Conservation (phyloP, 2,888 invertebrate species). For the Lagria hirta region DNA sequence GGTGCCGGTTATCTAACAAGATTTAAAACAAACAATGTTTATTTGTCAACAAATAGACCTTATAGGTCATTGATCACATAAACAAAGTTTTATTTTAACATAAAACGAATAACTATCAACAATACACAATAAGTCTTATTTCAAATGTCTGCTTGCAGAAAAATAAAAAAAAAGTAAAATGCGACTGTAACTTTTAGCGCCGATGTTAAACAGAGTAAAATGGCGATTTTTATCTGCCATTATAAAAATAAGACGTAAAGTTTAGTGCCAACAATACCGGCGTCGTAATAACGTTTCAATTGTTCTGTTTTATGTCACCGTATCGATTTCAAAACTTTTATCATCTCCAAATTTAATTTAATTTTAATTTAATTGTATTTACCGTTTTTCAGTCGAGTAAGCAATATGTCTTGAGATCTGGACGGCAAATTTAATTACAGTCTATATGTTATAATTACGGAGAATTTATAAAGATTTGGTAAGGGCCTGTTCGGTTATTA, state of each 20-base stretch:
- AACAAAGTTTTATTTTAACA: no score
- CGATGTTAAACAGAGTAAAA: slow-evolving; percentile 33
- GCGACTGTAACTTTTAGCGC: slow-evolving; percentile 36
- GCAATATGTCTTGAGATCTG: slow-evolving; percentile 45
- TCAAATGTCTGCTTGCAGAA: no score
- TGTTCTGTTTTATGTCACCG: slow-evolving; percentile 20
- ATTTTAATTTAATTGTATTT: no score
- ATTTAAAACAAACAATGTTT: no score
- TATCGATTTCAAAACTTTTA: slow-evolving; percentile 17
- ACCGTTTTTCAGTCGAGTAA: no score
- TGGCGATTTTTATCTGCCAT: slow-evolving; percentile 39
- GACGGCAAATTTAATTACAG: slow-evolving; percentile 54
- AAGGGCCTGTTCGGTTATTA: slow-evolving; percentile 47
- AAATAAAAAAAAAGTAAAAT: slow-evolving; percentile 34
- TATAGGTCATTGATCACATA: no score
- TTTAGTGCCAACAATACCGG: slow-evolving; percentile 25
- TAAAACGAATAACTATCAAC: no score
- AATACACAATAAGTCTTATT: no score
- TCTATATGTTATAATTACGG: slow-evolving; percentile 53
- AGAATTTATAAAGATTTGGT: slow-evolving; percentile 54
- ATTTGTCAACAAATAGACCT: no score
- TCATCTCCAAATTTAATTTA: no score
- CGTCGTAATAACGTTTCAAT: slow-evolving; percentile 26
- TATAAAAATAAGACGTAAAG: slow-evolving; percentile 38
- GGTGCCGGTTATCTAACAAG: no score